A percentile compares a stretch with the other conserved stretches of the same genome.
These are phyloP conservation scores for Stegastes partitus DNA, from an alignment of 2,113 vertebrate genomes.

Conservation along the genomic window DNA sequence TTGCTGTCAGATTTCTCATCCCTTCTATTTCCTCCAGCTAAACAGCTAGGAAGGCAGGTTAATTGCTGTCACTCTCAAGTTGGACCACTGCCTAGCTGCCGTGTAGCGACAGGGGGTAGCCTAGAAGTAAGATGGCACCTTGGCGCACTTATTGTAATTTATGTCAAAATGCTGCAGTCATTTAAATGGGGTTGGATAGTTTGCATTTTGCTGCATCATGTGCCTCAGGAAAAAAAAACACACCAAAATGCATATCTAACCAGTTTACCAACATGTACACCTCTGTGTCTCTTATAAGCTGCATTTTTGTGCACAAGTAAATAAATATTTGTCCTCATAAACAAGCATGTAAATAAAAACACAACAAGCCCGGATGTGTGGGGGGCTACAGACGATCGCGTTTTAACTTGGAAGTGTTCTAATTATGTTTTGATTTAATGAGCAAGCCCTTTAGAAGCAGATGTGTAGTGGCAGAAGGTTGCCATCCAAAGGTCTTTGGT, in stretches of 20 bases:
- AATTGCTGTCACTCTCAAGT: constrained; percentile 99
- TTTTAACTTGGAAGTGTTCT: not conserved
- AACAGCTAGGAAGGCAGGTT: constrained; percentile 98
- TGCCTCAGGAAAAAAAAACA: constrained; percentile 50
- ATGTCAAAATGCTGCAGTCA: constrained; percentile 73
- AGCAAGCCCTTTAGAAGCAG: constrained; percentile 12
- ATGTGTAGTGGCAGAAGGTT: constrained; percentile 16
- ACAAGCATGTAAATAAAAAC: constrained; percentile 14
- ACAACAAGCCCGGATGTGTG: not conserved
- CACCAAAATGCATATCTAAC: constrained; percentile 32
- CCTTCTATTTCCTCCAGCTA: constrained; percentile 97
- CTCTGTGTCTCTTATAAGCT: constrained; percentile 9
- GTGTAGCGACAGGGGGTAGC: constrained; percentile 66
- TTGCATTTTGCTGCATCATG: constrained; percentile 76
- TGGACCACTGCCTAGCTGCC: constrained; percentile 90
- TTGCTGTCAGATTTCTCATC: constrained; percentile 99
- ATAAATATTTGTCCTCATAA: constrained; percentile 2
- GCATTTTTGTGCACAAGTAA: constrained; percentile 12
- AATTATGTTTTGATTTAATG: constrained; percentile 4
- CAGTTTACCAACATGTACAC: constrained; percentile 54
- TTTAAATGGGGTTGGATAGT: constrained; percentile 69
- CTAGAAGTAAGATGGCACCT: constrained; percentile 76
- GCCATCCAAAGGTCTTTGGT: constrained; percentile 30
- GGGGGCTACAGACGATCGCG: no score
- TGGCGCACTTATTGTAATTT: constrained; percentile 76